Base-by-base conservation (phyloP, 1,140 invertebrate species). In the Schlechtendalia chinensis region DNA sequence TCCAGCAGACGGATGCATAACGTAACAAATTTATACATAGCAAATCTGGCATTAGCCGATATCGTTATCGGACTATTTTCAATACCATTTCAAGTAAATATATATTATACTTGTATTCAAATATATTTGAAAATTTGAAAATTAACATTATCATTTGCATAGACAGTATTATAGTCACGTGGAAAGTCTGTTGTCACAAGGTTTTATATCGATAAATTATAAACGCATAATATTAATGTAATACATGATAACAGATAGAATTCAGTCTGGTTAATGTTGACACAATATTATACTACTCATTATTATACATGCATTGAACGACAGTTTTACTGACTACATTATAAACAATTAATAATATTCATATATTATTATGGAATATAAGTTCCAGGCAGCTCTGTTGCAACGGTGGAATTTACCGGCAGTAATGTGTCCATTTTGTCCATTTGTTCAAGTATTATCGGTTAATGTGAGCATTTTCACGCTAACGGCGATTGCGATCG, bases 21-120 rank as follows among this genome's bases (percentile, higher is more conserved):
- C 67, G 92, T 94, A 79, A 94, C 93, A 27, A 94, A 94, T 84
- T 92, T 91, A 83, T 94, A 92, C 86, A 94, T 94, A 67, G 90
- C 92, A 1, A 93, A 94, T 86, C 86, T 94, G 82, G 92, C 92
- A 5, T 85, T 93, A 80, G 91, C 92, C 17, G 92, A 94, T 84
- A 92, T 93, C 82, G 90, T 93, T 79, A 93, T 94, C 84, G 92
- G 91, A 81, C 85, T 93, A 54, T 93, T 93, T 83, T 89, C 90
- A 61, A 91, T 93, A 85, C 92, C 92, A 67, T 95, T 95, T 87
- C 92, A 91, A 88, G 91, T 92, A 87, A 88, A 59, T 22, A 22
- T 29, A 3, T 61, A 61, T 17, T 29, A 50, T 50, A 50, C 12
- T 50, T 12, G 47, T 50, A 12, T 50, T 50, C 1, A 4, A 50